These are phyloP conservation scores for Hesperia comma DNA, from an alignment of 2,888 invertebrate species.

Conservation along the genomic window DNA sequence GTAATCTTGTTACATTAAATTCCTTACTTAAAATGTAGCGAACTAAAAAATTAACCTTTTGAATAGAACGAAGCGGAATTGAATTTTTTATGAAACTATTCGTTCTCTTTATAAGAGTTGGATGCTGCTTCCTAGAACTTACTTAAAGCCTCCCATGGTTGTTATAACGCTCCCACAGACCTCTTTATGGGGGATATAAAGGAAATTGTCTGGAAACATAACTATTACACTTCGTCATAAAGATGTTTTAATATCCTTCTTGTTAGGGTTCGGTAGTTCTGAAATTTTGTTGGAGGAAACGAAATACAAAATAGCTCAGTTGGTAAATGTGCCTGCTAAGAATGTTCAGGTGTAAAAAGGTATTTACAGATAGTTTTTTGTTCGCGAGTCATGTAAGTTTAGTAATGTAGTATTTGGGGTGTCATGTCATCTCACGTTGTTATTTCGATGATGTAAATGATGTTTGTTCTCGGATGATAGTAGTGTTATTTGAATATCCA, in stretches of 20 bases:
- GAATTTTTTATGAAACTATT: slow-evolving; percentile 12
- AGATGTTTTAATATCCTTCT: slow-evolving; percentile 17
- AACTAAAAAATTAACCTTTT: slow-evolving; percentile 2
- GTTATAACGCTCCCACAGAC: slow-evolving; percentile 12
- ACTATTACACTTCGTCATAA: slow-evolving; percentile 20
- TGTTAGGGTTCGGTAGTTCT: not conserved
- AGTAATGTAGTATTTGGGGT: too few relatives aligned
- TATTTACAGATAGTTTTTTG: too few relatives aligned
- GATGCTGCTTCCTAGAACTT: slow-evolving; percentile 10
- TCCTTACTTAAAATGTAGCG: not conserved
- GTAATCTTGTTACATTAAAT: not conserved
- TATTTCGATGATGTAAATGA: too few relatives aligned
- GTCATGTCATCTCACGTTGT: too few relatives aligned
- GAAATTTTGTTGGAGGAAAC: too few relatives aligned
- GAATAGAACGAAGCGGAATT: not conserved
- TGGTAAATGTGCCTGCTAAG: too few relatives aligned
- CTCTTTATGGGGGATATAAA: slow-evolving; percentile 18
- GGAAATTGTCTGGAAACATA: slow-evolving; percentile 21
- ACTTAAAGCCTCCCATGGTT: slow-evolving; percentile 10
- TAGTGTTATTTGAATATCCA: too few relatives aligned
- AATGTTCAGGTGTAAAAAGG: too few relatives aligned
- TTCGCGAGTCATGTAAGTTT: too few relatives aligned
- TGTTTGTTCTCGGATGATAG: too few relatives aligned
- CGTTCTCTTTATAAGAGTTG: not conserved
- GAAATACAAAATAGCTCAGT: too few relatives aligned